Percentiles rank a stretch among this genome's conserved stretches.
Conservation (phyloP, 2,797 vertebrate genomes). For the Centropyge bicolor region DNA sequence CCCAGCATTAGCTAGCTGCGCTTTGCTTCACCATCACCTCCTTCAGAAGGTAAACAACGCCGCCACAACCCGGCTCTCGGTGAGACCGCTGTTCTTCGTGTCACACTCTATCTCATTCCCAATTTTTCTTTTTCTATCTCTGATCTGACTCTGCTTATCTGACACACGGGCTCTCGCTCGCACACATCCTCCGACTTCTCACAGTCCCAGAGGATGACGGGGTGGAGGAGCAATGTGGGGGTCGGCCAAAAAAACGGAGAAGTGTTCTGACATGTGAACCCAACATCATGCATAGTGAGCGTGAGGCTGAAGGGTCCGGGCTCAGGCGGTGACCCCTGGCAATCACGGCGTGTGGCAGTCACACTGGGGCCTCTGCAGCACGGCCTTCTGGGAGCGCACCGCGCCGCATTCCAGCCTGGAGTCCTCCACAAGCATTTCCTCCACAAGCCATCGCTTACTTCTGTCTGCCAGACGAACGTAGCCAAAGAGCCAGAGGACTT, state of each 20-base stretch:
- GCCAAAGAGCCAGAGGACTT: slow-evolving; percentile 79
- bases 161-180: slow-evolving; percentile 40
- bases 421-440: slow-evolving; percentile 77
- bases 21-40: slow-evolving; percentile 68
- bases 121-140: slow-evolving; percentile 67
- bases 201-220: slow-evolving; percentile 52
- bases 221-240: slow-evolving; percentile 44
- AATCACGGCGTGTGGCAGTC: slow-evolving; percentile 81
- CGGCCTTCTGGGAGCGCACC: slow-evolving; percentile 73
- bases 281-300: slow-evolving; percentile 66
- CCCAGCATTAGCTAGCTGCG: slow-evolving; percentile 77
- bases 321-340: slow-evolving; percentile 76
- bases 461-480: slow-evolving; percentile 77
- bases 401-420: slow-evolving; percentile 74
- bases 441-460: slow-evolving; percentile 72
- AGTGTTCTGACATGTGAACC: slow-evolving; percentile 75
- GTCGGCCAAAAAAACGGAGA: slow-evolving; percentile 39
- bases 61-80: slow-evolving; percentile 13
- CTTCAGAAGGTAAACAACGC: slow-evolving; percentile 72
- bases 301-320: slow-evolving; percentile 63
- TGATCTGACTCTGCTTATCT: slow-evolving; percentile 59
- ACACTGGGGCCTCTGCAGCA: slow-evolving; percentile 66
- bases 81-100: slow-evolving; percentile 35
- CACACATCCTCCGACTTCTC: slow-evolving; percentile 50
- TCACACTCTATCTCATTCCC: slow-evolving; percentile 54